A percentile compares a stretch with the other conserved stretches of the same genome.
Evolutionary conservation across 2,113 vertebrate species (phyloP).

Genomic region (Hydropotes inermis): DNA sequence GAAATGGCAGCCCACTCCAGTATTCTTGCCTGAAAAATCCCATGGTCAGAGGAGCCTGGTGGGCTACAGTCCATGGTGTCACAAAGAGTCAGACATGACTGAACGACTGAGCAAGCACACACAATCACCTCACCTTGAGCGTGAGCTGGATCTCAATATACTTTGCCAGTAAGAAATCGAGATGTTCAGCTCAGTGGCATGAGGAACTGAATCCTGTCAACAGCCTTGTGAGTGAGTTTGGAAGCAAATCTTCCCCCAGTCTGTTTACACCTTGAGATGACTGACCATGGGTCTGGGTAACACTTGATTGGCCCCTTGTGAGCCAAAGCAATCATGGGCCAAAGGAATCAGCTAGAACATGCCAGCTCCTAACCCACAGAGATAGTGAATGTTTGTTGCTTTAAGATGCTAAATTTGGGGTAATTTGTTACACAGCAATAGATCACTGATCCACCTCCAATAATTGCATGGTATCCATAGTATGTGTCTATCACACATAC

Average conservation of each 20-base stretch:
- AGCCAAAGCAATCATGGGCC: not conserved
- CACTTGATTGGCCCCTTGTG: not conserved
- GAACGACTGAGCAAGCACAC: not conserved
- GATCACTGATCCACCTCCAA: not conserved
- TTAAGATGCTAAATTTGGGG: not conserved
- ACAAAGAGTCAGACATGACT: not conserved
- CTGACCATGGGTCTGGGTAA: not conserved
- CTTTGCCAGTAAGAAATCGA: not conserved
- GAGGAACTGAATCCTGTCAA: not conserved
- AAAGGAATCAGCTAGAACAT: not conserved
- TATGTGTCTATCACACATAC: not conserved
- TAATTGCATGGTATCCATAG: not conserved
- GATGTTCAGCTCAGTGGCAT: not conserved
- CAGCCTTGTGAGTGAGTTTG: not conserved
- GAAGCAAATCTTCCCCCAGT: not conserved
- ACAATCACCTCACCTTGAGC: not conserved
- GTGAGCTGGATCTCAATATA: not conserved
- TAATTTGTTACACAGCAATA: not conserved
- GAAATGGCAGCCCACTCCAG: not conserved
- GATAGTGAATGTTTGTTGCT: not conserved
- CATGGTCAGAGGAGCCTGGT: not conserved
- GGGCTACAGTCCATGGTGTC: not conserved
- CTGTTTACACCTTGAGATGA: not conserved
- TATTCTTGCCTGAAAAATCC: not conserved
- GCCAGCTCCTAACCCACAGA: not conserved